Evolutionary conservation across 2,113 vertebrate genomes (phyloP).

Genomic region (Rhabdornis inornatus): DNA sequence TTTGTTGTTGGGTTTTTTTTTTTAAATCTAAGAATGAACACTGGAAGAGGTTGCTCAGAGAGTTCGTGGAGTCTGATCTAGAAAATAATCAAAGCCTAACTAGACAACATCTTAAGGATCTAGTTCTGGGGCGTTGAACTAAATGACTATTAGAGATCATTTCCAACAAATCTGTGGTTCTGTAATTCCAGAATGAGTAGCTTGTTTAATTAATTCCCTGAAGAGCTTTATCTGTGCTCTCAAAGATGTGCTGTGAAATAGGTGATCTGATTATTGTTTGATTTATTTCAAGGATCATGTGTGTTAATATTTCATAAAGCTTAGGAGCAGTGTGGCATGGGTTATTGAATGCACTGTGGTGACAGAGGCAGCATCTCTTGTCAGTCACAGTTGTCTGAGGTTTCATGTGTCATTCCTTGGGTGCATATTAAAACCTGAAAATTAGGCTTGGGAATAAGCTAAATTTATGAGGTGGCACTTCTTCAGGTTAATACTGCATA

Average conservation of each 20-base stretch:
- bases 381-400: slow-evolving; percentile 5
- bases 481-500: neutral
- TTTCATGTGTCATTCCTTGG: neutral
- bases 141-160: neutral
- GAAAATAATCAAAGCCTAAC: neutral
- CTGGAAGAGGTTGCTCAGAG: neutral
- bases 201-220: neutral
- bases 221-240: neutral
- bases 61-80: neutral
- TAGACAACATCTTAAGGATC: neutral
- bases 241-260: neutral
- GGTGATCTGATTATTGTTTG: neutral
- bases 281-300: slow-evolving; percentile 14
- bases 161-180: neutral
- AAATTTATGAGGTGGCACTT: neutral
- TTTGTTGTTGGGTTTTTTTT: neutral
- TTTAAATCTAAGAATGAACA: neutral
- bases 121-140: neutral
- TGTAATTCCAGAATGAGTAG: neutral
- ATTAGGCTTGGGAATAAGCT: neutral
- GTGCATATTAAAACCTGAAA: slow-evolving; percentile 38
- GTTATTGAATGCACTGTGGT: slow-evolving; percentile 18
- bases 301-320: slow-evolving; percentile 35
- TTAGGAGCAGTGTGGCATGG: neutral
- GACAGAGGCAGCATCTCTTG: slow-evolving; percentile 28